A percentile compares a stretch with the other conserved stretches of the same genome.
These are phyloP conservation scores for Conus canariensis DNA, from an alignment of 2,888 invertebrate genomes.

Conservation along the genomic window DNA sequence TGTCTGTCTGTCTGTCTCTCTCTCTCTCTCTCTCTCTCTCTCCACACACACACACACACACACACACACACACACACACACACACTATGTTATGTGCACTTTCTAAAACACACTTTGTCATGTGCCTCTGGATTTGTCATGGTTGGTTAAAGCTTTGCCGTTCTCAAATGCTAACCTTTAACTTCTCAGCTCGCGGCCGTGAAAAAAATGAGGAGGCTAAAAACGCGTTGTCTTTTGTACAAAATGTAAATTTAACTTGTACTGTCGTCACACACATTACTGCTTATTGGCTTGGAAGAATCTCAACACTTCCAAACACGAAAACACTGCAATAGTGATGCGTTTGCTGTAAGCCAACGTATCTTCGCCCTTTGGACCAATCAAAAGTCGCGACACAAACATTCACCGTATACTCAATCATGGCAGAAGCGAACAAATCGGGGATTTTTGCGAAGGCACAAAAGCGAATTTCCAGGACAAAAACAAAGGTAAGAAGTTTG, in stretches of 20 bases:
- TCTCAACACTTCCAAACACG: constrained; percentile 14
- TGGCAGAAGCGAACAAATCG: constrained; percentile 50
- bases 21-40: background rate
- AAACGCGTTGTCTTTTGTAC: background rate
- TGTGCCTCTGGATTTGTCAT: constrained; percentile 15
- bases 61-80: background rate
- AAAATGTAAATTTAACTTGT: background rate
- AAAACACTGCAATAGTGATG: constrained; percentile 12
- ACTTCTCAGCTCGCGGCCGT: too few relatives aligned
- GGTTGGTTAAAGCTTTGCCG: background rate
- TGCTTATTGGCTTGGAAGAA: background rate
- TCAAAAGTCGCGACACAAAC: constrained; percentile 38
- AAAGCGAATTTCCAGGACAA: constrained; percentile 50
- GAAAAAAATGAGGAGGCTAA: background rate
- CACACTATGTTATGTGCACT: background rate
- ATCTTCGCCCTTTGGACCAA: constrained; percentile 42
- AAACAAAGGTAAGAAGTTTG: constrained; percentile 50
- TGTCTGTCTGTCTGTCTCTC: background rate
- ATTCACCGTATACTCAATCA: constrained; percentile 46
- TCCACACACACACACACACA: background rate
- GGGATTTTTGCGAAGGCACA: constrained; percentile 50
- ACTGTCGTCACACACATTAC: background rate
- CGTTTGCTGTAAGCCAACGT: constrained; percentile 33
- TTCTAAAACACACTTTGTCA: background rate
- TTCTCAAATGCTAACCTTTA: too few relatives aligned